Percentiles rank a stretch among this genome's conserved stretches.
phyloP scores from a whole-genome alignment of 1,140 invertebrate species.

The Gryllus bimaculatus region DNA sequence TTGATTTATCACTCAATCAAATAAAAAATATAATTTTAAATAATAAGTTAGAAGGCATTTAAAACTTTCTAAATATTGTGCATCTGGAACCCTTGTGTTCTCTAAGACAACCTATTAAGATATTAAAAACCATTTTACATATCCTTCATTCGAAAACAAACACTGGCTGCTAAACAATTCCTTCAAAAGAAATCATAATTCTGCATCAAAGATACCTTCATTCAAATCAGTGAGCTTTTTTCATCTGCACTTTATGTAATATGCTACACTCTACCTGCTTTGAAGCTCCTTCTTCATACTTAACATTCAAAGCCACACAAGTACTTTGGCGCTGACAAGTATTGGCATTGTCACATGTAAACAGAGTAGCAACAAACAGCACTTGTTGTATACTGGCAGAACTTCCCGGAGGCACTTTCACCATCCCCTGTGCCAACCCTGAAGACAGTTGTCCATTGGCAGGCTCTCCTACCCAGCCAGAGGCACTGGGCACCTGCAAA shows the following conservation, averaged over 20 bases:
- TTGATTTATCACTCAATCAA: too few species aligned
- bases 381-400: not conserved
- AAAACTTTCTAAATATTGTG: too few species aligned
- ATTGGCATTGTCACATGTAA: not conserved
- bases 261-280: not conserved
- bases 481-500: constrained; percentile 30
- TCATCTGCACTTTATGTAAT: not conserved
- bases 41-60: too few species aligned
- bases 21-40: too few species aligned
- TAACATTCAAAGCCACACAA: not conserved
- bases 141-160: too few species aligned
- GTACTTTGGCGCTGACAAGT: not conserved
- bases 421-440: not conserved
- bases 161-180: too few species aligned
- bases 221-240: not conserved
- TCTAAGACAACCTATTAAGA: too few species aligned
- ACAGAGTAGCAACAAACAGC: not conserved
- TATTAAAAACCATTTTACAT: too few species aligned
- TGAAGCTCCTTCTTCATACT: not conserved
- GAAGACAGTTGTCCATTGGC: not conserved
- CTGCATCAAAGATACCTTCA: too few species aligned
- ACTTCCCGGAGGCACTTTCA: not conserved
- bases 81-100: too few species aligned
- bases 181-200: too few species aligned
- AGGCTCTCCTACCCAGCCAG: not conserved